Base-by-base conservation (phyloP, 92 coral and sea anemone genomes). In the Chrysogorgia sp. region DNA sequence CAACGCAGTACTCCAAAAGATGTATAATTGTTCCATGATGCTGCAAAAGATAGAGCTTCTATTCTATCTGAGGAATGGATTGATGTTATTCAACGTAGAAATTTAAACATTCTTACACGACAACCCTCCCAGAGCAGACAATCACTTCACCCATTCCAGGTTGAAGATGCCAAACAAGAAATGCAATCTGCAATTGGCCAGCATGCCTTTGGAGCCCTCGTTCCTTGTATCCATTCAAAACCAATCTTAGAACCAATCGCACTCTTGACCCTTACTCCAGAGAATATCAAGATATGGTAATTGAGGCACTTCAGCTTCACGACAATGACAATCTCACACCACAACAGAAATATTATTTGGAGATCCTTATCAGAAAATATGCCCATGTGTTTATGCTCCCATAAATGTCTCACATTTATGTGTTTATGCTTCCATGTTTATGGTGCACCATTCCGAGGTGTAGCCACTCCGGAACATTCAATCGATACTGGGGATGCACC, bases 231-330 rank as follows among this genome's bases (percentile, higher is more conserved):
- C 17, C 17, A 43, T 17, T 43, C 50, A 43, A 9, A 43, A 9
- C 50, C 50, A 43, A 43, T 43, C 17, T 17, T 43, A 9, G 50
- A 43, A 43, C 10, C 50, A 8, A 9, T 43, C 10, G 9, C 50
- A 9, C 50, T 17, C 50, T 43, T 82, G 86, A 82, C 67, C 82
- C 81, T 26, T 58, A 71, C 40, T 74, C 86, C 22, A 7, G 25
- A 0, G 22, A 31, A 15, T 24, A 76, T 58, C 35, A 64, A 14
- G 61, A 76, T 21, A 82, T 76, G 20, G 53, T 83, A 23, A 53
- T 76, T 64, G 40, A 63, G 21, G 83, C 69, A 15, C 50, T 43
- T 17, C 50, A 43, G 10, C 50, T 43, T 43, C 9, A 43, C 17
- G 17, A 43, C 50, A 43, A 43, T 8, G 9, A 17, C 17, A 9